These are phyloP conservation scores for Melikaiella ostensackeni DNA, from an alignment of 2,888 invertebrate species.

Conservation along the genomic window DNA sequence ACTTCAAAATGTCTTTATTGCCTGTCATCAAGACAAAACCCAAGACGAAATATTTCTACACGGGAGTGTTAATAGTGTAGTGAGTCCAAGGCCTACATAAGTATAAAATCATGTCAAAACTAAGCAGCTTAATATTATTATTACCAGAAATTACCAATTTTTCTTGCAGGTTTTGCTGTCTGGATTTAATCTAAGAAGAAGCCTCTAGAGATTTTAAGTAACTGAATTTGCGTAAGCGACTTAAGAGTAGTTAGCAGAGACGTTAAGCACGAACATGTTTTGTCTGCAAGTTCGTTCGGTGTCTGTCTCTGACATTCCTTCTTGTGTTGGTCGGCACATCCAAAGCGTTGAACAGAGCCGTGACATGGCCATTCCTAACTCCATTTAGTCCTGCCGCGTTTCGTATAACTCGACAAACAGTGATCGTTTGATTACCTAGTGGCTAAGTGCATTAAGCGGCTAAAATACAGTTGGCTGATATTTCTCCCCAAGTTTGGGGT, in stretches of 20 bases:
- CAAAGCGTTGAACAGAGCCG: neutral
- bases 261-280: slow-evolving; percentile 8
- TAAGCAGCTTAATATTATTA: too few species aligned
- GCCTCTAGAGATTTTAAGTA: neutral
- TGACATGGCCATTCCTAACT: slow-evolving; percentile 3
- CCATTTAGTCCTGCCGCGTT: slow-evolving; percentile 43
- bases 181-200: neutral
- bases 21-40: too few species aligned
- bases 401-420: slow-evolving; percentile 60
- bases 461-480: slow-evolving; percentile 45
- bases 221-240: neutral
- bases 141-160: too few species aligned
- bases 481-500: slow-evolving; percentile 4
- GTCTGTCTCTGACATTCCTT: neutral
- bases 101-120: too few species aligned
- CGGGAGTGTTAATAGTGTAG: too few species aligned
- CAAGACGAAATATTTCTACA: too few species aligned
- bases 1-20: too few species aligned
- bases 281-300: neutral
- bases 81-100: too few species aligned
- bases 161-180: neutral
- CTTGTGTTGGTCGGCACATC: neutral
- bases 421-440: slow-evolving; percentile 59
- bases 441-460: slow-evolving; percentile 59
- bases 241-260: neutral